Base-by-base conservation (phyloP, 1,140 invertebrate species). In the Lepidurus packardi region DNA sequence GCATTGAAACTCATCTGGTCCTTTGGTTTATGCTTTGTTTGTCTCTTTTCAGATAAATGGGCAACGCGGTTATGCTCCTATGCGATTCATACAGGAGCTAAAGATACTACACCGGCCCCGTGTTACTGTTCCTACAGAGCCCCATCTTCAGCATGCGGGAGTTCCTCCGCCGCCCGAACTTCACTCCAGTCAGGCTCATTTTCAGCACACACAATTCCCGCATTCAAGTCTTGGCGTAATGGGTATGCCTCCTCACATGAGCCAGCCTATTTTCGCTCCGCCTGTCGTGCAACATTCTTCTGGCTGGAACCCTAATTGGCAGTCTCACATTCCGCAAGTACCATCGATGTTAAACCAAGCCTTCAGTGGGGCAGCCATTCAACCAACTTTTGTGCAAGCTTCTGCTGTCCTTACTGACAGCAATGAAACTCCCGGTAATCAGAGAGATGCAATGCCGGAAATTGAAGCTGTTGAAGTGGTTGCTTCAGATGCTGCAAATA, bases 21-120 rank as follows among this genome's bases (percentile, higher is more conserved):
- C 7, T 73, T 45, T 73, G 24, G 24, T 24, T 73, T 21, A 10
- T 7, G 24, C 25, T 77, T 77, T 25, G 21, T 1, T 79, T 78
- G 74, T 65, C 82, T 34, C 34, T 34, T 34, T 82, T 74, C 77
- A 88, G 85, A 89, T 92, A 43, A 88, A 90, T 83, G 91, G 90
- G 42, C 88, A 87, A 82, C 84, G 87, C 80, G 92, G 92, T 73
- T 94, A 92, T 85, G 88, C 89, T 34, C 90, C 90, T 73, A 86
- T 87, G 76, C 83, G 84, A 13, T 89, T 91, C 81, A 81, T 90
- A 4, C 83, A 83, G 76, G 90, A 90, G 84, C 84, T 84, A 34
- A 85, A 86, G 81, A 81, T 89, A 47, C 78, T 87, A 8, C 81
- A 84, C 25, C 84, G 82, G n/a, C 83, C 86, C 24, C 77, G 80